These are phyloP conservation scores for Aelia acuminata DNA, from an alignment of 2,888 invertebrate genomes.

Conservation along the genomic window DNA sequence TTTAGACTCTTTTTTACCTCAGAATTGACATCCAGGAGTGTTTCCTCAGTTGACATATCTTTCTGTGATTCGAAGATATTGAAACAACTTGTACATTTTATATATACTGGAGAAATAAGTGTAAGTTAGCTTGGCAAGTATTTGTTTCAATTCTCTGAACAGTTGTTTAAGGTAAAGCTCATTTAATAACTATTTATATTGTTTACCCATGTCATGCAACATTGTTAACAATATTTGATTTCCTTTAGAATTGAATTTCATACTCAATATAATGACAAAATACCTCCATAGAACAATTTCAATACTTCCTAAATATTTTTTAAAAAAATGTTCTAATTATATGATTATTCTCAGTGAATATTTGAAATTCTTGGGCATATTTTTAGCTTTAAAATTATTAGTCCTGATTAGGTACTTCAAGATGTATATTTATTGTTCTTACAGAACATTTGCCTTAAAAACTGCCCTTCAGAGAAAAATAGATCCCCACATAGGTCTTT, in stretches of 20 bases:
- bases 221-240: background rate
- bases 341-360: no score
- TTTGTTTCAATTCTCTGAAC: background rate
- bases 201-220: background rate
- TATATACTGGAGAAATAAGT: conserved; percentile 49
- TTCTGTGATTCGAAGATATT: conserved; percentile 43
- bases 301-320: no score
- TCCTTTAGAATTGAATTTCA: background rate
- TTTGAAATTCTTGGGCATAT: no score
- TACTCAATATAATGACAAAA: background rate
- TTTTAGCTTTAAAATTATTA: no score
- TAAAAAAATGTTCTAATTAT: no score
- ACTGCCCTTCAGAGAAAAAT: no score
- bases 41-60: conserved; percentile 52
- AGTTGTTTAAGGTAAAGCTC: background rate
- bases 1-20: conserved; percentile 56
- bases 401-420: no score
- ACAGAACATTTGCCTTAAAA: no score
- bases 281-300: no score
- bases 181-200: background rate
- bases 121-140: no score
- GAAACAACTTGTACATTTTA: conserved; percentile 34
- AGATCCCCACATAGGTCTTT: no score
- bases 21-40: conserved; percentile 46
- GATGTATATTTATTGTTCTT: no score